Base-by-base conservation (phyloP, 2,888 invertebrate species). In the Leptinotarsa haldemani region DNA sequence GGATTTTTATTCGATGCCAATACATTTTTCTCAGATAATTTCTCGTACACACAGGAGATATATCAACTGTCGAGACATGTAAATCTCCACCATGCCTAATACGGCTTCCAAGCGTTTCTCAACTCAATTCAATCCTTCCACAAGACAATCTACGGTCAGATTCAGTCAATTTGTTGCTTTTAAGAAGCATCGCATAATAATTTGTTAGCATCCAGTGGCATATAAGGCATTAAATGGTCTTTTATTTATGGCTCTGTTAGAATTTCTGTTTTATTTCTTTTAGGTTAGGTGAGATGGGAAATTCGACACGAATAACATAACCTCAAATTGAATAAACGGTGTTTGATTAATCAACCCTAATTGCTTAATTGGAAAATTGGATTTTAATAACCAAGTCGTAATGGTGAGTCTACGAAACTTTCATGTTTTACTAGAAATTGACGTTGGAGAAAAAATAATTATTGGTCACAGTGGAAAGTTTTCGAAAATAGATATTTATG, bases 361-460 rank as follows among this genome's bases (percentile, higher is more conserved):
- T 81, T 80, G 65, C 70, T 79, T 80, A 76, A 82, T 80, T 80
- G 75, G 78, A 77, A 80, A 81, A 82, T 80, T 81, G 80, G 74
- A 52, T 67, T 75, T 74, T 74, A 76, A 78, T 78, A 74, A 77
- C 71, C 25, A 72, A 77, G 67, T 74, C 69, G 68, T 76, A 75
- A 78, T 69, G 68, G 48, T 68, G 63, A 66, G 64, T 13, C 30
- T 30, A 53, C 56, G 75, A 64, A 40, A 73, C 65, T 70, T 65
- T 74, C 65, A 53, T 69, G 71, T 65, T 58, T 61, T 69, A 73
- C 69, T 22, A 69, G 66, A 70, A 70, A 61, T 66, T 65, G 40
- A 40, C 40, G 40, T 12, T 40, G 40, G 40, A 40, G 40, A 40
- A 40, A 40, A 40, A 40, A 40, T 40, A 40, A 40, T 40, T 40